A percentile compares a stretch with the other conserved stretches of the same genome.
These are phyloP conservation scores for Melospiza georgiana DNA, from an alignment of 2,113 vertebrate genomes.

Conservation along the genomic window DNA sequence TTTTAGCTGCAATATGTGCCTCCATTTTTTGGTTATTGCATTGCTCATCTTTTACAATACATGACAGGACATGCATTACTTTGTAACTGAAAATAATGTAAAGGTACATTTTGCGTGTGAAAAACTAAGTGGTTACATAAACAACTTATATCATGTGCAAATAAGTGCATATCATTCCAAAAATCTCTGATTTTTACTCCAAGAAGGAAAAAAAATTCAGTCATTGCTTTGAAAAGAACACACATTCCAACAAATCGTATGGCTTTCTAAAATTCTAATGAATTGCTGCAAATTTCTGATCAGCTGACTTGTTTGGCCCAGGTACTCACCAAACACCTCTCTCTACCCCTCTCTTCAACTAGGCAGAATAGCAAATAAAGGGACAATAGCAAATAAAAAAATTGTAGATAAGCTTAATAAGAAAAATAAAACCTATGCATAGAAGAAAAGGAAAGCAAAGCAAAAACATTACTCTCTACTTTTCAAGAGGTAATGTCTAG, in stretches of 20 bases:
- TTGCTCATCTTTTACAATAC: neutral
- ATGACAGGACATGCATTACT: neutral
- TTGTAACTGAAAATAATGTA: neutral
- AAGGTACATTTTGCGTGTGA: neutral
- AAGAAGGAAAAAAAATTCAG: neutral
- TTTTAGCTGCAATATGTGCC: neutral
- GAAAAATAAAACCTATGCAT: neutral
- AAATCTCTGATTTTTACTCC: neutral
- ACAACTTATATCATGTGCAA: neutral
- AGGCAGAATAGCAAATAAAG: neutral
- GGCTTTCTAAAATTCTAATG: neutral
- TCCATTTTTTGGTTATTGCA: neutral
- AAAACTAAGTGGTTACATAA: neutral
- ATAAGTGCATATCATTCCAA: neutral
- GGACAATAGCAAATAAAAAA: neutral
- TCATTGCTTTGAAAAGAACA: neutral
- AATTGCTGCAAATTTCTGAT: neutral
- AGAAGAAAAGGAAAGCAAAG: neutral
- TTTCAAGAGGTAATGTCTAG: neutral
- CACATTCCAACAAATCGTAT: neutral
- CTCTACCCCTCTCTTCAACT: neutral
- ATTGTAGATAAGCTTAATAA: neutral
- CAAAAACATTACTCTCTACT: neutral
- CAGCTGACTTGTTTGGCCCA: neutral
- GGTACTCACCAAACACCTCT: neutral